phyloP scores from a whole-genome alignment of 2,888 invertebrate genomes.

The Zootermopsis nevadensis region DNA sequence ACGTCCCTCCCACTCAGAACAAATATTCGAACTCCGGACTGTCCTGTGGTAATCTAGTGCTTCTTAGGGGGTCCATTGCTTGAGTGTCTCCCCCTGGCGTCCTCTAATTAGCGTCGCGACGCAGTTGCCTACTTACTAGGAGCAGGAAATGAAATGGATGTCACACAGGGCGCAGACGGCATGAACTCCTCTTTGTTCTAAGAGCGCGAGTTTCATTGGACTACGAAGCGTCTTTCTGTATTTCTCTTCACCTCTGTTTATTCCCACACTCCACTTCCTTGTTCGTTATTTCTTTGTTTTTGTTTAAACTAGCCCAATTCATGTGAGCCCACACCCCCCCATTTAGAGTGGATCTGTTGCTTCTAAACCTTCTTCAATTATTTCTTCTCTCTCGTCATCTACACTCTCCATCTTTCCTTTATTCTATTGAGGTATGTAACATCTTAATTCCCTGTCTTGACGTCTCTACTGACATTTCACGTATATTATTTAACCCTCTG shows the following conservation, averaged over 20 bases:
- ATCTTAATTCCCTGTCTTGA: too few species aligned
- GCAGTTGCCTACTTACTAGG: too few species aligned
- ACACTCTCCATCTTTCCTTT: too few species aligned
- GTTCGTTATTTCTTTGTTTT: background rate
- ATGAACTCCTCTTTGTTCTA: background rate
- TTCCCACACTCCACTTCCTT: background rate
- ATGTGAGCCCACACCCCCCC: too few species aligned
- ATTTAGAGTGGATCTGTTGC: too few species aligned
- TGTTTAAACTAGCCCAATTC: background rate
- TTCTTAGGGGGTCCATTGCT: background rate
- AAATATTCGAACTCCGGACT: background rate
- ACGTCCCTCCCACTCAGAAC: too few species aligned
- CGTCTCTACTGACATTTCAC: too few species aligned
- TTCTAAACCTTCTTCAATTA: too few species aligned
- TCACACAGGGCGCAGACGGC: background rate
- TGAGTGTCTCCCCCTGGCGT: background rate
- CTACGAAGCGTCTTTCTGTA: background rate
- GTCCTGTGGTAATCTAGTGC: background rate
- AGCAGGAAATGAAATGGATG: background rate
- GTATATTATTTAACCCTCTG: too few species aligned
- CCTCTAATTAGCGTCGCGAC: slow-evolving; percentile 16
- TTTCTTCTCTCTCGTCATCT: too few species aligned
- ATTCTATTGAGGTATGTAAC: too few species aligned
- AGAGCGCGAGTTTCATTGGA: background rate
- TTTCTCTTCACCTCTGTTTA: background rate